phyloP scores from a whole-genome alignment of 1,140 invertebrate species.

The Uloborus diversus region DNA sequence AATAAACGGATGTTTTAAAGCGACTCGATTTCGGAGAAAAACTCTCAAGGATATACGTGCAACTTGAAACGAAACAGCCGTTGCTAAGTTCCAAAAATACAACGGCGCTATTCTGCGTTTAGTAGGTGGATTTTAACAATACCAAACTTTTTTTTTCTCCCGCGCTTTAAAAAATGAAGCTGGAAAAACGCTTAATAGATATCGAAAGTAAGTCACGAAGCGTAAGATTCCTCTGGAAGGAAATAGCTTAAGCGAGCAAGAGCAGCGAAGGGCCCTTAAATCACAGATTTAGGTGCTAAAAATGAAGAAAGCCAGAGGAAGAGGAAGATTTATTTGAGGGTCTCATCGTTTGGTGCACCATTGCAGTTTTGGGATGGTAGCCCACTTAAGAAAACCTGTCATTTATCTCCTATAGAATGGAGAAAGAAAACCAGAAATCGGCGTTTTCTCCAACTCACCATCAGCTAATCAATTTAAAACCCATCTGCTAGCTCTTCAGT shows the following conservation, averaged over 20 bases:
- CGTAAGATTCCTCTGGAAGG: neutral
- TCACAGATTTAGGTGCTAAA: neutral
- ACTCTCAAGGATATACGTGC: no score
- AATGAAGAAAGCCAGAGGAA: conserved; percentile 9
- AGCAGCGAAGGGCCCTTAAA: neutral
- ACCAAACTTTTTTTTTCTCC: no score
- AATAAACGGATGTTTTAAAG: no score
- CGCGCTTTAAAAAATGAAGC: no score
- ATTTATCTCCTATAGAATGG: conserved; percentile 25
- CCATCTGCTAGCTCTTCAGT: conserved; percentile 26
- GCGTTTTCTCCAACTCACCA: neutral
- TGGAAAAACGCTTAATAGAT: neutral
- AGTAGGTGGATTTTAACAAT: no score
- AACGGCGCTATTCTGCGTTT: no score
- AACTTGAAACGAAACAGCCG: no score
- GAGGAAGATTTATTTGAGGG: neutral
- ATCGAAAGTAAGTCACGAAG: neutral
- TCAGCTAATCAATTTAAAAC: conserved; percentile 46
- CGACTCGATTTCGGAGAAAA: no score
- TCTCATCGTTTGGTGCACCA: conserved; percentile 3
- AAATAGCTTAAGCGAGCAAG: neutral
- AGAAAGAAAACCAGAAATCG: conserved; percentile 32
- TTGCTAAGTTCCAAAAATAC: no score
- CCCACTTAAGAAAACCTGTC: conserved; percentile 21
- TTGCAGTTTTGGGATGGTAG: conserved; percentile 13